Evolutionary conservation across 2,888 invertebrate species (phyloP).

Genomic region (Nemotelus pantherinus): DNA sequence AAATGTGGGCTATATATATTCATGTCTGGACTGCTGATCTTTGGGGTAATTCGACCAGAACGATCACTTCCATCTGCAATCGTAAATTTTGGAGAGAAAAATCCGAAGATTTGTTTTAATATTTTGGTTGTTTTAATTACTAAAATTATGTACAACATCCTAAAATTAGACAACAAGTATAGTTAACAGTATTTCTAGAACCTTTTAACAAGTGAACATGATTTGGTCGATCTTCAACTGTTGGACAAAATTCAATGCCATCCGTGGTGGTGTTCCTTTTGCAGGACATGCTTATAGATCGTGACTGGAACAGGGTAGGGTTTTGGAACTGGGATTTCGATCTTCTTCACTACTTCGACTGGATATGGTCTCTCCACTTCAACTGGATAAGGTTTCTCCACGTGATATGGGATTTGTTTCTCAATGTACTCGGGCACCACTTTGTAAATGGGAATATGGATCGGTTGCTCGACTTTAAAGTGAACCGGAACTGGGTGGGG

Average conservation of each 20-base stretch:
- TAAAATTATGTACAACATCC: neutral
- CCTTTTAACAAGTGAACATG: slow-evolving; percentile 25
- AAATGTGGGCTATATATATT: no score
- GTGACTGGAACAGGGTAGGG: slow-evolving; percentile 80
- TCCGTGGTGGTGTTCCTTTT: slow-evolving; percentile 63
- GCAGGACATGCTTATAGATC: slow-evolving; percentile 79
- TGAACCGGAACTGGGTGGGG: slow-evolving; percentile 81
- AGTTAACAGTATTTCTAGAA: slow-evolving; percentile 37
- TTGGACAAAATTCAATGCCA: slow-evolving; percentile 51
- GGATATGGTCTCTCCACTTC: slow-evolving; percentile 80
- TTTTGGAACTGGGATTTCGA: slow-evolving; percentile 75
- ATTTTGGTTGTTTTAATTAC: no score
- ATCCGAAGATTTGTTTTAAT: no score
- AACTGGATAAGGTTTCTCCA: slow-evolving; percentile 74
- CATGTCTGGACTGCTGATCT: no score
- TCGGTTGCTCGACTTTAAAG: slow-evolving; percentile 74
- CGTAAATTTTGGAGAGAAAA: no score
- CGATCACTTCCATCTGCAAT: no score
- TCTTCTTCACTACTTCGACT: slow-evolving; percentile 78
- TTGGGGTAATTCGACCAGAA: no score
- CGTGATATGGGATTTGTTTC: slow-evolving; percentile 77
- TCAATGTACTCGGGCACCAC: slow-evolving; percentile 77
- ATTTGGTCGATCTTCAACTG: slow-evolving; percentile 32
- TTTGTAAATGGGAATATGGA: slow-evolving; percentile 78
- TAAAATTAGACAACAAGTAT: slow-evolving; percentile 51